Base-by-base conservation (phyloP, 1,140 invertebrate species). In the Drosophila saltans region DNA sequence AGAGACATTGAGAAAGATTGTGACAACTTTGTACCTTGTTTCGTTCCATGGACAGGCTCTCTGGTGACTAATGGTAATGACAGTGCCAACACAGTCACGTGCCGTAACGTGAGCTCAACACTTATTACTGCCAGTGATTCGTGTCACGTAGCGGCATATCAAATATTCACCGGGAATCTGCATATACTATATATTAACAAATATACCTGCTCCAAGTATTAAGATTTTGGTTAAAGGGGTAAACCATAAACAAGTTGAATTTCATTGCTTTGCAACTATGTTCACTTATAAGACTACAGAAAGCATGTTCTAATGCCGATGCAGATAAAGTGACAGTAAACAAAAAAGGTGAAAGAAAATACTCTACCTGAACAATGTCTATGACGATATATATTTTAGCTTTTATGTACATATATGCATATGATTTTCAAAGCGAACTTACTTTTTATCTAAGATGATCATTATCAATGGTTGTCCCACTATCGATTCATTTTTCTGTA, bases 41-140 rank as follows among this genome's bases (percentile, higher is more conserved):
- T 39, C 41, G 59, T 30, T 1, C 30, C 64, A 21, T 62, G 28
- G 21, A 58, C 41, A 24, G 26, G 40, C 70, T 69, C 60, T 80
- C 62, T 52, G 62, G 55, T 69, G 77, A 69, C 36, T 24, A 36
- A 2, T 69, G 66, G 68, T 69, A 73, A 81, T 74, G 81, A 67
- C 26, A 65, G 21, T 26, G 33, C 43, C 56, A 58, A 56, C 64
- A 85, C 76, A 71, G 82, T 85, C 82, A 85, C 82, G 82, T 88
- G 71, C 60, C 61, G 55, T 67, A 52, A 69, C 67, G 75, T 85
- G 72, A 76, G 83, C 81, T 75, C 83, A 80, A 77, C 73, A 77
- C 74, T 62, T 48, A 76, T 69, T 75, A 66, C 55, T 41, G 56
- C 43, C 28, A 41, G 62, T 36, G 16, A 75, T 75, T 76, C 68